These are phyloP conservation scores for Sebastiscus albofasciatus DNA, from an alignment of 2,797 vertebrate species.

Conservation along the genomic window DNA sequence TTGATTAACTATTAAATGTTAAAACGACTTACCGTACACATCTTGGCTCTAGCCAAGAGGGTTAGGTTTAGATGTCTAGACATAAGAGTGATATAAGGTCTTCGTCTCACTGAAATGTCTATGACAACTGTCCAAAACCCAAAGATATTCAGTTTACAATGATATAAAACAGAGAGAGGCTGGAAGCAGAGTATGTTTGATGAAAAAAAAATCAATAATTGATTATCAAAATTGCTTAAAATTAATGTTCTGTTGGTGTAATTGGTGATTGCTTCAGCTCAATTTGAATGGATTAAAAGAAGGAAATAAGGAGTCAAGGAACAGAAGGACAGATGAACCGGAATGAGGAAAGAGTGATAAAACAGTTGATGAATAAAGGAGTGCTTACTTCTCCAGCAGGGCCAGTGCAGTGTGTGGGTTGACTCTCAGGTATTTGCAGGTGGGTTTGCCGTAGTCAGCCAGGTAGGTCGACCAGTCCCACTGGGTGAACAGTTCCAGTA, in stretches of 20 bases:
- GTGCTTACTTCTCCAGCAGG: constrained; percentile 94
- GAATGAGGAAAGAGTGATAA: not conserved
- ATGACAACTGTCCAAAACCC: too few species aligned
- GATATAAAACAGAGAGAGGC: too few species aligned
- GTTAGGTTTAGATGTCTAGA: too few species aligned
- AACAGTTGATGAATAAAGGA: too few species aligned
- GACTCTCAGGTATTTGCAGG: constrained; percentile 94
- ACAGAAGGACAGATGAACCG: not conserved
- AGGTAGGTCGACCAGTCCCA: constrained; percentile 98
- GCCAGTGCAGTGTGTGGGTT: constrained; percentile 91
- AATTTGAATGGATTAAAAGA: not conserved
- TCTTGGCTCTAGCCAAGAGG: not conserved
- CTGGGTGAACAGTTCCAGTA: constrained; percentile 93
- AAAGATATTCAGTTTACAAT: too few species aligned
- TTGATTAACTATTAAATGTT: not conserved
- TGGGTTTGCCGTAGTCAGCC: constrained; percentile 93
- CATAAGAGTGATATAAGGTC: too few species aligned
- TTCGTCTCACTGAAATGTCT: too few species aligned
- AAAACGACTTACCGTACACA: not conserved
- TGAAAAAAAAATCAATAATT: too few species aligned
- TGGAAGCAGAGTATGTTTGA: too few species aligned
- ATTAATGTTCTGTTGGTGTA: not conserved
- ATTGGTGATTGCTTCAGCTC: too few species aligned
- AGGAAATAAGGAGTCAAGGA: not conserved
- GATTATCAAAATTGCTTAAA: not conserved